Evolutionary conservation across 92 coral and sea anemone species (phyloP).

Genomic region (Parazoanthus atlanticus): DNA sequence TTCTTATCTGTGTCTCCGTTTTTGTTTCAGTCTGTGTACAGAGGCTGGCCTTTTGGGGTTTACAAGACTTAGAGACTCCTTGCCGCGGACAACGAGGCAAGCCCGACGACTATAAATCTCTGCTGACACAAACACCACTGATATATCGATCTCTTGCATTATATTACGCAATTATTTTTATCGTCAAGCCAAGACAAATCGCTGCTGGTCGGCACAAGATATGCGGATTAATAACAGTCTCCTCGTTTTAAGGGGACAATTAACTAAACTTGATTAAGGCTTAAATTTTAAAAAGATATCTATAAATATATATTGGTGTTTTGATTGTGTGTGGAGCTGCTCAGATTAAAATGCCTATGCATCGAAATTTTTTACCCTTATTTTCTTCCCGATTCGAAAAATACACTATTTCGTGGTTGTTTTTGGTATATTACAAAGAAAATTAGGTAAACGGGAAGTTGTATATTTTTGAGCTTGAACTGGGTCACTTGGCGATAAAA

Average conservation of each 20-base stretch:
- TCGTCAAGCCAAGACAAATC: not conserved
- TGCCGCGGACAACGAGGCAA: not conserved
- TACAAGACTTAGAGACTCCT: not conserved
- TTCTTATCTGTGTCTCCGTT: not conserved
- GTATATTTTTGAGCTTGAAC: no score
- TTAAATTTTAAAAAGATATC: not conserved
- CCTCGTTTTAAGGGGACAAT: not conserved
- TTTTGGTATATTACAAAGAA: no score
- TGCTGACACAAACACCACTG: not conserved
- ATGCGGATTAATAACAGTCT: not conserved
- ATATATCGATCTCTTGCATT: not conserved
- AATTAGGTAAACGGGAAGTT: no score
- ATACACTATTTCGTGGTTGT: no score
- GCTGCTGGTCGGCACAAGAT: not conserved
- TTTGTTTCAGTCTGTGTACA: constrained; percentile 8
- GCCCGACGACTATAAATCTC: not conserved
- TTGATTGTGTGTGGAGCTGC: not conserved
- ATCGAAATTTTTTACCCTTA: no score
- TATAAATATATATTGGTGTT: not conserved
- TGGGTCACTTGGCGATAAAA: no score
- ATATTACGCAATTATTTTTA: not conserved
- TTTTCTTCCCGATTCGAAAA: no score
- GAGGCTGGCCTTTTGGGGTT: not conserved
- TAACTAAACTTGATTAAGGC: not conserved
- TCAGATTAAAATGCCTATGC: not conserved